A percentile compares a stretch with the other conserved stretches of the same genome.
Evolutionary conservation across 2,113 vertebrate genomes (phyloP).

Genomic region (Sardina pilchardus): DNA sequence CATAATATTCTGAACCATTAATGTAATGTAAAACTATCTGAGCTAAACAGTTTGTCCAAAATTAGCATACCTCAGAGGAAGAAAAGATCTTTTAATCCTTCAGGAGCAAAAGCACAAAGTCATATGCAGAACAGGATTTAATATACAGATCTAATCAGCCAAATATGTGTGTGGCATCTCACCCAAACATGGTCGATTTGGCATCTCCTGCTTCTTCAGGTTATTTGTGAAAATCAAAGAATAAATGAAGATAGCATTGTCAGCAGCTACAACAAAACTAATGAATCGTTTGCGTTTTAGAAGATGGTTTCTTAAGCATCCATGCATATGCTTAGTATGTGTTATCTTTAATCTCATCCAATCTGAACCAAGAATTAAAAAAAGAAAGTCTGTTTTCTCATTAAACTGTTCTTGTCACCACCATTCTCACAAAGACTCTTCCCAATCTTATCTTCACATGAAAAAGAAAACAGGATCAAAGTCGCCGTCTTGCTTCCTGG

Average conservation of each 20-base stretch:
- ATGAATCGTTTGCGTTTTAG: neutral
- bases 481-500: conserved; percentile 20
- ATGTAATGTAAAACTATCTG: neutral
- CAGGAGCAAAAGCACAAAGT: neutral
- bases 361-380: neutral
- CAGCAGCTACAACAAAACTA: neutral
- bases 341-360: neutral
- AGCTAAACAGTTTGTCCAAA: neutral
- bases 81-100: neutral
- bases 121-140: neutral
- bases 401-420: conserved; percentile 43
- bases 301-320: neutral
- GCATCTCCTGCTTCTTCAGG: neutral
- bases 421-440: conserved; percentile 32
- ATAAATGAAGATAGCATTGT: neutral
- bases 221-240: neutral
- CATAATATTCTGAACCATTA: neutral
- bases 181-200: neutral
- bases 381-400: conserved; percentile 24
- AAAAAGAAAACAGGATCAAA: conserved; percentile 42
- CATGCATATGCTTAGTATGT: neutral
- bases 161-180: neutral
- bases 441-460: conserved; percentile 29
- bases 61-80: neutral
- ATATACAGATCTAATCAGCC: neutral